Percentiles rank a stretch among this genome's conserved stretches.
These are phyloP conservation scores for Periparus ater DNA, from an alignment of 2,797 vertebrate genomes.

Conservation along the genomic window DNA sequence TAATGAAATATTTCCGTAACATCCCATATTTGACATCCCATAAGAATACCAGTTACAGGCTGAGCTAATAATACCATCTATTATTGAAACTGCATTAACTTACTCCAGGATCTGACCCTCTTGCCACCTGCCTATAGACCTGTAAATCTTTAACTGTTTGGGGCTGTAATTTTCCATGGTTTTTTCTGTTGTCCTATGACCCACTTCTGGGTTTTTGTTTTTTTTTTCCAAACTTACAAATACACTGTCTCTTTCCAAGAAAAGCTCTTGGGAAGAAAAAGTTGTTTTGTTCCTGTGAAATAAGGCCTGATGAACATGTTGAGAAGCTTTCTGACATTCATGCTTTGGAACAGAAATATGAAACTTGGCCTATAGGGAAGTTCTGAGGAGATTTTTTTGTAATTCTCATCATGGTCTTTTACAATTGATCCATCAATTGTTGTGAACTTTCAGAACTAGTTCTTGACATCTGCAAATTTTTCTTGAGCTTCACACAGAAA, in stretches of 20 bases:
- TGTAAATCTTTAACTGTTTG: constrained; percentile 30
- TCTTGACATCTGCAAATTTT: not conserved
- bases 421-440: not conserved
- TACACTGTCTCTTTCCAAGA: constrained; percentile 20
- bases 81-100: not conserved
- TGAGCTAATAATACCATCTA: constrained; percentile 25
- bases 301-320: not conserved
- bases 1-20: constrained; percentile 47
- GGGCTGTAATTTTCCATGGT: not conserved
- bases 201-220: not conserved
- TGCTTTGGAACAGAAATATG: not conserved
- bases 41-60: not conserved
- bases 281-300: constrained; percentile 26
- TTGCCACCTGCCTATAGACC: not conserved
- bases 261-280: constrained; percentile 33
- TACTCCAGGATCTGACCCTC: not conserved
- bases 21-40: not conserved
- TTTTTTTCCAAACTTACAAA: not conserved
- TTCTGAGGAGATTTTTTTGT: not conserved
- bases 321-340: not conserved
- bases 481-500: not conserved
- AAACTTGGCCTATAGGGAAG: not conserved
- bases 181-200: not conserved
- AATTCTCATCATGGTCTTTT: not conserved
- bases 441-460: not conserved